These are phyloP conservation scores for Nasonia oneida DNA, from an alignment of 2,888 invertebrate genomes.

Conservation along the genomic window DNA sequence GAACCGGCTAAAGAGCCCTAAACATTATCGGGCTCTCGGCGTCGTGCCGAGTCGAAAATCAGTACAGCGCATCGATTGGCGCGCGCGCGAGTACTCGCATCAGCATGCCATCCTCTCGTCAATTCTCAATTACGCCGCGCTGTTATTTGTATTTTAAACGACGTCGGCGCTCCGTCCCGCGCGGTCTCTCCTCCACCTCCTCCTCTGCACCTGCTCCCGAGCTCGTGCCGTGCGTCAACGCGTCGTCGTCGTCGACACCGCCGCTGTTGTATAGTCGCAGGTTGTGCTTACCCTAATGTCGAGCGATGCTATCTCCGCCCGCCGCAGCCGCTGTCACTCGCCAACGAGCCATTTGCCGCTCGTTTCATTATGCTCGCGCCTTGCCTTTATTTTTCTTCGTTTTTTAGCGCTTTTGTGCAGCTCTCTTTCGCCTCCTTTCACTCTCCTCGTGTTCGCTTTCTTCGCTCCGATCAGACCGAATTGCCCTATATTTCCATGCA, in stretches of 20 bases:
- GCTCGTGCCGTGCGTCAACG: constrained; percentile 55
- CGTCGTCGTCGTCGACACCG: constrained; percentile 65
- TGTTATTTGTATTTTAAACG: constrained; percentile 71
- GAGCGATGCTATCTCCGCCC: constrained; percentile 52
- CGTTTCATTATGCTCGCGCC: constrained; percentile 64
- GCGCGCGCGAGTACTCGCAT: constrained; percentile 59
- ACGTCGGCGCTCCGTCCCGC: constrained; percentile 62
- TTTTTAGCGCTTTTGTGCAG: constrained; percentile 6
- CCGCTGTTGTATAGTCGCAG: constrained; percentile 60
- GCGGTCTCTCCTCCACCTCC: constrained; percentile 6
- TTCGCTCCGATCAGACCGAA: neutral
- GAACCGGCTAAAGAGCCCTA: neutral
- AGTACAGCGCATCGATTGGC: constrained; percentile 46
- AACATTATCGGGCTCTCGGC: neutral
- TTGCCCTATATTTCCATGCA: neutral
- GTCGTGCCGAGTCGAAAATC: neutral
- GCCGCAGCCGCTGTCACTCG: constrained; percentile 58
- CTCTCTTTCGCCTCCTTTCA: neutral
- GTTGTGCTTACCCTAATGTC: constrained; percentile 49
- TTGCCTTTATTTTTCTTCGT: constrained; percentile 54
- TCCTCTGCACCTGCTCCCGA: constrained; percentile 43
- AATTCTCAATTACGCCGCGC: constrained; percentile 71
- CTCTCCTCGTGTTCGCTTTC: neutral
- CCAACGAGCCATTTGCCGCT: constrained; percentile 65
- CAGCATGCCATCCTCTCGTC: constrained; percentile 73